Percentiles rank a stretch among this genome's conserved stretches.
These are phyloP conservation scores for Stenopsyche tienmushanensis DNA, from an alignment of 1,140 invertebrate species.

Conservation along the genomic window DNA sequence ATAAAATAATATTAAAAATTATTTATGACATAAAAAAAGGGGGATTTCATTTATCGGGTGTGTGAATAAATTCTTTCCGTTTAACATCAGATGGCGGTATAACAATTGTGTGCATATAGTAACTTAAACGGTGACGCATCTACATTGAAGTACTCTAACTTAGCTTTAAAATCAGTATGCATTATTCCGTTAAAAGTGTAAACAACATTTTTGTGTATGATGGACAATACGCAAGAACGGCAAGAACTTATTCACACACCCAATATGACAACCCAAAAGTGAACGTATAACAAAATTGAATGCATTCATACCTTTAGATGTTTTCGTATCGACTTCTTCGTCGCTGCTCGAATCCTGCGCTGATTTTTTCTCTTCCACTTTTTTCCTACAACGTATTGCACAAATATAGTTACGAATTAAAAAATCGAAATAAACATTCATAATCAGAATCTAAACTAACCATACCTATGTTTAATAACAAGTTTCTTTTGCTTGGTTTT, in stretches of 20 bases:
- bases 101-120: no score
- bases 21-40: no score
- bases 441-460: background rate
- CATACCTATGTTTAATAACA: constrained; percentile 3
- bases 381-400: constrained; percentile 48
- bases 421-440: background rate
- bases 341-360: constrained; percentile 58
- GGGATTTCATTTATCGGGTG: background rate
- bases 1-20: no score
- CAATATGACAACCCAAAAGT: background rate
- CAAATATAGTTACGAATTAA: background rate
- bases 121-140: no score
- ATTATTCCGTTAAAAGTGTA: no score
- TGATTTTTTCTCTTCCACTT: constrained; percentile 56
- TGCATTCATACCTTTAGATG: constrained; percentile 34
- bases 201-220: no score
- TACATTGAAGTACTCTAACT: no score
- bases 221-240: no score
- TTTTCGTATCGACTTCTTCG: constrained; percentile 49
- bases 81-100: no score
- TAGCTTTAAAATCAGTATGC: no score
- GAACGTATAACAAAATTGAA: background rate
- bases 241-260: no score
- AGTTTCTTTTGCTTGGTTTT: constrained; percentile 51
- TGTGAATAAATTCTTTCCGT: no score